phyloP scores from a whole-genome alignment of 2,888 invertebrate genomes.

The Steromphala cineraria region DNA sequence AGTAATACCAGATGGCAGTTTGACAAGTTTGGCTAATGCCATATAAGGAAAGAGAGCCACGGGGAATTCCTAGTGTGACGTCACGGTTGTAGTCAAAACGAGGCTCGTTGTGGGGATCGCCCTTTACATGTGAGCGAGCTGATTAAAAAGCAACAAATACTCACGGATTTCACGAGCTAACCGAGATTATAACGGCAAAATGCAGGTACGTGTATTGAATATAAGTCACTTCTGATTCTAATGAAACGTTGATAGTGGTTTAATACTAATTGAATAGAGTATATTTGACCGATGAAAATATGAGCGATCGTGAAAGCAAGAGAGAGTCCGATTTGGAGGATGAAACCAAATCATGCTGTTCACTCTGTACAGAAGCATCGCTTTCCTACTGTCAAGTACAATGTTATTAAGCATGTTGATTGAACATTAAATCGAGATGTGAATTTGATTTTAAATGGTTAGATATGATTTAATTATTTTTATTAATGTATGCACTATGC shows the following conservation, averaged over 20 bases:
- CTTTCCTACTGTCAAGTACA: not conserved
- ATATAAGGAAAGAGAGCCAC: not conserved
- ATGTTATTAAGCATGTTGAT: no score
- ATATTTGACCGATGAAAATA: not conserved
- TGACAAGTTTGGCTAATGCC: not conserved
- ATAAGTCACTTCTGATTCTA: no score
- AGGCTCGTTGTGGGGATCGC: not conserved
- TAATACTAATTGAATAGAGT: no score
- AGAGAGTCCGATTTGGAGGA: not conserved
- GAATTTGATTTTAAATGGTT: no score
- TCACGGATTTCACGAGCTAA: no score
- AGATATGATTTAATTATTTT: no score
- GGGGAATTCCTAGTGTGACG: constrained; percentile 5
- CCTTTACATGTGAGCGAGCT: not conserved
- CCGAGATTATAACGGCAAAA: not conserved
- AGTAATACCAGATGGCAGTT: not conserved
- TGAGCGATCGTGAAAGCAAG: not conserved
- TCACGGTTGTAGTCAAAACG: not conserved
- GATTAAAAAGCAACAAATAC: no score
- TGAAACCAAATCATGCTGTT: no score
- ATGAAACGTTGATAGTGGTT: no score
- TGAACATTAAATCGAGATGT: no score
- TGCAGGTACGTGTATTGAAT: not conserved
- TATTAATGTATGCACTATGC: no score
- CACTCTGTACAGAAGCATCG: no score